Conservation (phyloP, 2,113 vertebrate genomes). For the Crotalus viridis region DNA sequence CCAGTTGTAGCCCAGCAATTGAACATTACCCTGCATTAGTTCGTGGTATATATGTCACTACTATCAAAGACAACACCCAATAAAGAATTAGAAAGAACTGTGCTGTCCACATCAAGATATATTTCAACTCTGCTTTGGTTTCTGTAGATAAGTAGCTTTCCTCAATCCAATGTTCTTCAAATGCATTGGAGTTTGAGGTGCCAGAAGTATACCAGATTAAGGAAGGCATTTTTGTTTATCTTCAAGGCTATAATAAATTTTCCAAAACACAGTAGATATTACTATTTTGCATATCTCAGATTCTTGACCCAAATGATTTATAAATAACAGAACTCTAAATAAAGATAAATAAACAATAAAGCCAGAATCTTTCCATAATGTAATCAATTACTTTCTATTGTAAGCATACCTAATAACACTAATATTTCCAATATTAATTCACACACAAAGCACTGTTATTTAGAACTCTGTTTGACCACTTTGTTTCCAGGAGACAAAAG, state of each 20-base stretch:
- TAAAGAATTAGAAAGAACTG: background rate
- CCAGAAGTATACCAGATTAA: background rate
- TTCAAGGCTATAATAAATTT: background rate
- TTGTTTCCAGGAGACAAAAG: constrained; percentile 43
- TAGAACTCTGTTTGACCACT: background rate
- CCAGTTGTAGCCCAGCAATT: background rate
- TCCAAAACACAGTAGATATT: background rate
- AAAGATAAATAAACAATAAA: background rate
- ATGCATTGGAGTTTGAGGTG: background rate
- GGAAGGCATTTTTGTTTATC: background rate
- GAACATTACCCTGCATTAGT: background rate
- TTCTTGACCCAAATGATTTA: background rate
- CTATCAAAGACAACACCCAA: background rate
- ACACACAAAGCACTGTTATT: background rate
- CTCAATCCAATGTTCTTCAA: background rate
- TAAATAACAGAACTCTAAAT: background rate
- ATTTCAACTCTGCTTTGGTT: background rate
- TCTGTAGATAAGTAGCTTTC: background rate
- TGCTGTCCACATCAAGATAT: background rate
- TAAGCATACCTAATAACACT: background rate
- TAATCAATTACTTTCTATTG: too few species aligned
- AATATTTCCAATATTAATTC: background rate
- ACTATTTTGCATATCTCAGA: background rate
- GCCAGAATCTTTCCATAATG: background rate
- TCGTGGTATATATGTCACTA: background rate